These are phyloP conservation scores for Oxycera nigricornis DNA, from an alignment of 2,888 invertebrate species.

Conservation along the genomic window DNA sequence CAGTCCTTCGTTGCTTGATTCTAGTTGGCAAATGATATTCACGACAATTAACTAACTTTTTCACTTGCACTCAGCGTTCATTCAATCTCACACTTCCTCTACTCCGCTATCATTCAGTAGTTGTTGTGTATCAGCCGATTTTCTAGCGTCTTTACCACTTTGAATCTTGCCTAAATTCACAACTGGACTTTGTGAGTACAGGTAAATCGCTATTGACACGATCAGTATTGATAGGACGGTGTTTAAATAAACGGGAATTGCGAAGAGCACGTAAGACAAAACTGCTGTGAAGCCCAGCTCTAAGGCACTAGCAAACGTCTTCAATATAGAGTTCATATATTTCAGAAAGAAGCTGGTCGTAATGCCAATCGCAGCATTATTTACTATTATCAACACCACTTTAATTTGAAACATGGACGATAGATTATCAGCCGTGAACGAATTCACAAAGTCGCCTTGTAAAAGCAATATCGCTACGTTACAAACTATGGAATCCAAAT, in stretches of 20 bases:
- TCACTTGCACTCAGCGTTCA: not conserved
- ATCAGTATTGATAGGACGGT: constrained; percentile 82
- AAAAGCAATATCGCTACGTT: constrained; percentile 76
- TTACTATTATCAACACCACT: constrained; percentile 82
- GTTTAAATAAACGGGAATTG: constrained; percentile 82
- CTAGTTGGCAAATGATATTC: not conserved
- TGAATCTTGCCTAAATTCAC: constrained; percentile 63
- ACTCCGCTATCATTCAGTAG: constrained; percentile 53
- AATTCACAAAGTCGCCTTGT: constrained; percentile 70
- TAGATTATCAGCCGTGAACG: constrained; percentile 68
- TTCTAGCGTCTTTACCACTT: constrained; percentile 35
- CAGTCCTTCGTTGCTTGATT: not conserved
- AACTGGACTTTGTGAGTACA: constrained; percentile 92
- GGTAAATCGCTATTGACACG: constrained; percentile 81
- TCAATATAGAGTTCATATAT: constrained; percentile 91
- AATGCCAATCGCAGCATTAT: constrained; percentile 91
- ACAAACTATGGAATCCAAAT: constrained; percentile 91
- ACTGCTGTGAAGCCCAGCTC: constrained; percentile 91
- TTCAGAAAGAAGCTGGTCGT: constrained; percentile 93
- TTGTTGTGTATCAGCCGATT: constrained; percentile 3
- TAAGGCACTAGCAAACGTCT: constrained; percentile 93
- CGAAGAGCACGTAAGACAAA: constrained; percentile 84
- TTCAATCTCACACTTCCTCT: constrained; percentile 53
- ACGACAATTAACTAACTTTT: not conserved
- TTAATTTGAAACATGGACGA: constrained; percentile 69